These are phyloP conservation scores for Dasypolia templi DNA, from an alignment of 2,888 invertebrate genomes.

Conservation along the genomic window DNA sequence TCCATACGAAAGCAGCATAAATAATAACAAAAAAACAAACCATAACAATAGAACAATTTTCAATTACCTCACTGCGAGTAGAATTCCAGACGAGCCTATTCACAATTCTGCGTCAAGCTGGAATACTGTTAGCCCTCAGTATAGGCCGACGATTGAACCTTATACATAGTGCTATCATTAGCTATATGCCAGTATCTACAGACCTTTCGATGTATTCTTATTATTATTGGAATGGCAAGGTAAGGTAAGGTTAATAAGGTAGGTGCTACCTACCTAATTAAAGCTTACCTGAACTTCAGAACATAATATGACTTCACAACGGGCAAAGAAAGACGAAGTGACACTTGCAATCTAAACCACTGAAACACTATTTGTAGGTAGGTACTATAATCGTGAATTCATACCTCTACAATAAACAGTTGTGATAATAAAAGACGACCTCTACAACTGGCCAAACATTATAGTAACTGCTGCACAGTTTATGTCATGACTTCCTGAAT, in stretches of 20 bases:
- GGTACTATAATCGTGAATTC: constrained; percentile 13
- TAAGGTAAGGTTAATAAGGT: no score
- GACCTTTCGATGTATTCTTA: neutral
- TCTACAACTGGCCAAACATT: constrained; percentile 6
- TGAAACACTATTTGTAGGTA: no score
- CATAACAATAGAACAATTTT: neutral
- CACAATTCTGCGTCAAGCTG: neutral
- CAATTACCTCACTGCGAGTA: no score
- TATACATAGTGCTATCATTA: neutral
- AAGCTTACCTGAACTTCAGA: neutral
- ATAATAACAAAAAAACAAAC: constrained; percentile 1
- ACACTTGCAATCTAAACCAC: constrained; percentile 2
- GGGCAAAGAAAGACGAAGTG: neutral
- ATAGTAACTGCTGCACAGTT: neutral
- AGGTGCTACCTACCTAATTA: neutral
- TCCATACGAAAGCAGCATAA: constrained; percentile 5
- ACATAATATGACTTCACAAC: neutral
- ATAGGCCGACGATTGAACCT: neutral
- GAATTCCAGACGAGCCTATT: neutral
- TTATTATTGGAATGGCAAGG: no score
- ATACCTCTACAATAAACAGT: constrained; percentile 14
- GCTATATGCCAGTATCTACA: neutral
- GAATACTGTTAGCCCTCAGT: neutral
- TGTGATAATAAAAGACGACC: constrained; percentile 5
- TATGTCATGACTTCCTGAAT: constrained; percentile 4